Evolutionary conservation across 2,113 vertebrate genomes (phyloP).

Genomic region (Heloderma charlesbogerti): DNA sequence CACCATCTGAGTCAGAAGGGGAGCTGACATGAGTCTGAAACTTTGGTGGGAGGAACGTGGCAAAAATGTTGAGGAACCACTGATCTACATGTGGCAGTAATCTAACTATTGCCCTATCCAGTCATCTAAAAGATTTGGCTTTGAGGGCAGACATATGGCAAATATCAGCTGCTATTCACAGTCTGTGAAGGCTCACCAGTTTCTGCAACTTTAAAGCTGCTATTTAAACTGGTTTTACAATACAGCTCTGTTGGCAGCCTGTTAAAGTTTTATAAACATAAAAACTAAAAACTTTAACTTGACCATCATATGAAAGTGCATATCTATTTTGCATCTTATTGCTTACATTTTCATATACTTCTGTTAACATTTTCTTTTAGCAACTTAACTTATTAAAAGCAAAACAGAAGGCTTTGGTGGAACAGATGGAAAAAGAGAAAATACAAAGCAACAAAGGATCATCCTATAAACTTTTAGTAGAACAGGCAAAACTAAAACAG

Average conservation of each 20-base stretch:
- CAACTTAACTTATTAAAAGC: constrained; percentile 99
- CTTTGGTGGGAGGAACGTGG: background rate
- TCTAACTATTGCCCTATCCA: background rate
- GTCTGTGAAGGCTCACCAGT: background rate
- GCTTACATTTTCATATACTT: constrained; percentile 73
- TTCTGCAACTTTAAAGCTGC: constrained; percentile 18
- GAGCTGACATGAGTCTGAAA: constrained; percentile 16
- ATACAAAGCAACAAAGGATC: constrained; percentile 99
- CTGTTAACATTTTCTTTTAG: constrained; percentile 89
- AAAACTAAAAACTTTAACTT: constrained; percentile 47
- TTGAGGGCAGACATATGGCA: background rate
- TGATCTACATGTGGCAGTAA: background rate
- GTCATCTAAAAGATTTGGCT: background rate
- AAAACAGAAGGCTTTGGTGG: constrained; percentile 99
- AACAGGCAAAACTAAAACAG: constrained; percentile 99
- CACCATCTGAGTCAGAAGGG: constrained; percentile 5
- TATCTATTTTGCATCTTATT: constrained; percentile 75
- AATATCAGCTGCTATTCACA: background rate
- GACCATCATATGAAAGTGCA: constrained; percentile 62
- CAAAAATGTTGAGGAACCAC: background rate
- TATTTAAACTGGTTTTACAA: constrained; percentile 33
- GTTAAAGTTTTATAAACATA: constrained; percentile 1
- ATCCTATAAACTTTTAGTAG: constrained; percentile 98
- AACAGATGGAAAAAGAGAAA: constrained; percentile 99
- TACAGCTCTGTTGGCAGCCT: constrained; percentile 18